Conservation (phyloP, 92 coral and sea anemone species). For the Epizoanthus stellaris region DNA sequence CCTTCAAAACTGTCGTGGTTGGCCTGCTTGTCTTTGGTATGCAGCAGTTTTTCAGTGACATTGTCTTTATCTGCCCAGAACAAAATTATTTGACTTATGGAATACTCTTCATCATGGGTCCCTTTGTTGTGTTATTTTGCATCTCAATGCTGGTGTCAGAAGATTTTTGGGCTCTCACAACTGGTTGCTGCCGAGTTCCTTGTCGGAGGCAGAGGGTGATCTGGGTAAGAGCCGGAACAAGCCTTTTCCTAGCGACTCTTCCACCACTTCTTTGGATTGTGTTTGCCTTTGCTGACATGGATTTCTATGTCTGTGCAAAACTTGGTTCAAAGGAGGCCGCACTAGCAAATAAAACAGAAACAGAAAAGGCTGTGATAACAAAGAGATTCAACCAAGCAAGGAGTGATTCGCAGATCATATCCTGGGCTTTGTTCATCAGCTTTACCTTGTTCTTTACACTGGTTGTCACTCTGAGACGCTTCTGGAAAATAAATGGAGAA, state of each 20-base stretch:
- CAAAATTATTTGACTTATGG: slow-evolving; percentile 63
- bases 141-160: slow-evolving; percentile 73
- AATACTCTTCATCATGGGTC: slow-evolving; percentile 71
- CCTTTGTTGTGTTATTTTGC: slow-evolving; percentile 71
- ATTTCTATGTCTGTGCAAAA: slow-evolving; percentile 77
- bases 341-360: slow-evolving; percentile 49
- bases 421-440: slow-evolving; percentile 72
- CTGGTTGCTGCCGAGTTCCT: slow-evolving; percentile 52
- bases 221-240: slow-evolving; percentile 67
- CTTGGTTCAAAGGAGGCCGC: slow-evolving; percentile 72
- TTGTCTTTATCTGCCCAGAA: slow-evolving; percentile 74
- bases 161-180: slow-evolving; percentile 75
- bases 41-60: slow-evolving; percentile 74
- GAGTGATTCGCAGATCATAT: slow-evolving; percentile 65
- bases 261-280: slow-evolving; percentile 82
- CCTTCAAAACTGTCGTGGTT: slow-evolving; percentile 69
- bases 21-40: slow-evolving; percentile 67
- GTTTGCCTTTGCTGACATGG: slow-evolving; percentile 70
- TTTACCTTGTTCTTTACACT: slow-evolving; percentile 56
- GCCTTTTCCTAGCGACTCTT: slow-evolving; percentile 66
- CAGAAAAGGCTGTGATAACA: slow-evolving; percentile 46
- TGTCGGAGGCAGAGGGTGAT: slow-evolving; percentile 55
- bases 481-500: slow-evolving; percentile 45
- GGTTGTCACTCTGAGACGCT: slow-evolving; percentile 69
- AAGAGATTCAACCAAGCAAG: slow-evolving; percentile 57